Evolutionary conservation across 1,140 invertebrate genomes (phyloP).

Genomic region (Vollenhovia emeryi): DNA sequence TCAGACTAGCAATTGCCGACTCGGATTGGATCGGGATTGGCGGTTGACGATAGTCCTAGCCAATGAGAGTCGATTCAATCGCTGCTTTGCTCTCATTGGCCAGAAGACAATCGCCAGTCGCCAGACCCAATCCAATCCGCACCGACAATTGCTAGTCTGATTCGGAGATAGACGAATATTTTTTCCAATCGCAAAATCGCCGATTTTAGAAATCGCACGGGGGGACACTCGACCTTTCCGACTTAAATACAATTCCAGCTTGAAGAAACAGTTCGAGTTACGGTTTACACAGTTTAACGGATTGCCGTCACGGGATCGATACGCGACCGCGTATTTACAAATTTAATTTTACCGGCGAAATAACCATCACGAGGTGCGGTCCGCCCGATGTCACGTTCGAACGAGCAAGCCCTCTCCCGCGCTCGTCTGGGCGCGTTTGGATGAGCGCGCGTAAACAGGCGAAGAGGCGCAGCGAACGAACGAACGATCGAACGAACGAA

Average conservation of each 20-base stretch:
- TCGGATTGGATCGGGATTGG: no score
- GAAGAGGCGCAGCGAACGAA: background rate
- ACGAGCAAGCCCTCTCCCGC: background rate
- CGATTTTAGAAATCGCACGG: background rate
- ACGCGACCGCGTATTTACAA: constrained; percentile 35
- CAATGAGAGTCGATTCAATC: no score
- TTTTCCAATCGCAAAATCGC: background rate
- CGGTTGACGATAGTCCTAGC: no score
- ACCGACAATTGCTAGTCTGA: no score
- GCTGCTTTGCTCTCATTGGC: no score
- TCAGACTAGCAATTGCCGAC: no score
- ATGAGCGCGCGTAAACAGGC: constrained; percentile 26
- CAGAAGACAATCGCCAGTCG: no score
- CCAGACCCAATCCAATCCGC: no score
- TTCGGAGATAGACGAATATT: background rate
- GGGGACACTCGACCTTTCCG: background rate
- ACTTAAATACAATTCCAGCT: background rate
- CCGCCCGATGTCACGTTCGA: constrained; percentile 18
- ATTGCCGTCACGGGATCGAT: background rate
- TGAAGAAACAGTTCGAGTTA: background rate
- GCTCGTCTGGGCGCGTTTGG: background rate
- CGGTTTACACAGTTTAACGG: background rate
- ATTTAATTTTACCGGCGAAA: constrained; percentile 37
- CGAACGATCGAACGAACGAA: background rate
- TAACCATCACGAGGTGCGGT: constrained; percentile 10